Evolutionary conservation across 1,140 invertebrate species (phyloP).

Genomic region (Drosophila mauritiana): DNA sequence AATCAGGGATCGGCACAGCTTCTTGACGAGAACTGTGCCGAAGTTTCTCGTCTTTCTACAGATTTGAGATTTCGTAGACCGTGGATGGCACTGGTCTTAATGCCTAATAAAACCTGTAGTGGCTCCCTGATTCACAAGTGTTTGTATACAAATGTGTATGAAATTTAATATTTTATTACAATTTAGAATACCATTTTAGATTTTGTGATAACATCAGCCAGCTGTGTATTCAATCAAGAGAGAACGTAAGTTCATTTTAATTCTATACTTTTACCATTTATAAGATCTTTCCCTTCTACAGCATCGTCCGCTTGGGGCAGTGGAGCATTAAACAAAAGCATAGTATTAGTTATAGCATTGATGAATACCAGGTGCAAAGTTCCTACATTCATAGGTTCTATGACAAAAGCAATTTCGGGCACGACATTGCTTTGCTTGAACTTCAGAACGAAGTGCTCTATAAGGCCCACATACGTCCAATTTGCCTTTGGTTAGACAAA

Average conservation of each 20-base stretch:
- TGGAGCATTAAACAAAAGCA: not conserved
- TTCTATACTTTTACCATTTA: not conserved
- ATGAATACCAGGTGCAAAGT: not conserved
- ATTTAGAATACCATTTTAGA: not conserved
- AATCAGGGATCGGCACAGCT: not conserved
- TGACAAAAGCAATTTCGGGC: not conserved
- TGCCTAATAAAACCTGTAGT: not conserved
- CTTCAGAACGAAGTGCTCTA: not conserved
- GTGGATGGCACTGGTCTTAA: constrained; percentile 6
- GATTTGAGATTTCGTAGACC: not conserved
- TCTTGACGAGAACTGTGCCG: not conserved
- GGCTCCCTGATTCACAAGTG: constrained; percentile 8
- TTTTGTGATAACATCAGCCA: constrained; percentile 18
- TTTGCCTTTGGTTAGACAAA: not conserved
- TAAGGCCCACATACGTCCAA: constrained; percentile 2
- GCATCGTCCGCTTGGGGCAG: constrained; percentile 1
- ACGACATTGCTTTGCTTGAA: constrained; percentile 11
- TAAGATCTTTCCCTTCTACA: not conserved
- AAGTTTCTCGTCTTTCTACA: not conserved
- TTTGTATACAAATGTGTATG: not conserved
- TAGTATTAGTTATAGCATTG: not conserved
- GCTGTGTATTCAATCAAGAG: not conserved
- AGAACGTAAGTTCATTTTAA: not conserved
- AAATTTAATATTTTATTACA: not conserved
- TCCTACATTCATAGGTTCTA: not conserved